Evolutionary conservation across 2,113 vertebrate genomes (phyloP), one percentile per base, ranked within the genome.

Genomic region (Perognathus longimembris): DNA sequence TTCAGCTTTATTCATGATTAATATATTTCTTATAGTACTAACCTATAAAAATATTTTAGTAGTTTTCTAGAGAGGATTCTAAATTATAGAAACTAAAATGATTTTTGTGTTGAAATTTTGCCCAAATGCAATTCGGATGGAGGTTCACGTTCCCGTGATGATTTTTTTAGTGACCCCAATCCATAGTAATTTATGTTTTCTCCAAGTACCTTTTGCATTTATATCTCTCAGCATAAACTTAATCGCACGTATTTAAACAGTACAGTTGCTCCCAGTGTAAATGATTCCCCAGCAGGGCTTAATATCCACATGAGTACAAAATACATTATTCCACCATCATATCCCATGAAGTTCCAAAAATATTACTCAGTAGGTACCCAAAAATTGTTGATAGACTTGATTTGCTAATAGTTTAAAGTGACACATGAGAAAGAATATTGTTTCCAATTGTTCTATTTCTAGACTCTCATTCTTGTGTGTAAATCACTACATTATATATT

Each of bases 171-270:
- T 34, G 61, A 85, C 14, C 1, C 2, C n/a, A 80, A 77, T 10
- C 36, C 73, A 26, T 0, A 30, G 45, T 78, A 40, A 88, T 82
- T 30, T 89, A 3, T 80, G 12, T 74, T 88, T 81, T 90, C 75
- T 67, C 30, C 5, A 57, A 79, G 15, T 54, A 28, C 21, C 7
- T 77, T 90, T 87, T 90, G 5, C 42, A 80, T 38, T 81, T 83
- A 54, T 61, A 66, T 21, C 15, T 82, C 26, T 14, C 14, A 79
- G 30, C 5, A 83, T 70, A 89, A 92, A 92, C 32, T 86, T 77
- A 76, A 92, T 90, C 38, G 90, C 54, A 45, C 45, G 67, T 42
- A 79, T 88, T 95, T 83, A 92, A 92, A 76, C 71, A 90, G 40
- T 21, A 6, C n/a, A 50, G 40, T n/a, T 94, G 8, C 73, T 92